phyloP scores from a whole-genome alignment of 2,797 vertebrate genomes.

The Falco peregrinus region DNA sequence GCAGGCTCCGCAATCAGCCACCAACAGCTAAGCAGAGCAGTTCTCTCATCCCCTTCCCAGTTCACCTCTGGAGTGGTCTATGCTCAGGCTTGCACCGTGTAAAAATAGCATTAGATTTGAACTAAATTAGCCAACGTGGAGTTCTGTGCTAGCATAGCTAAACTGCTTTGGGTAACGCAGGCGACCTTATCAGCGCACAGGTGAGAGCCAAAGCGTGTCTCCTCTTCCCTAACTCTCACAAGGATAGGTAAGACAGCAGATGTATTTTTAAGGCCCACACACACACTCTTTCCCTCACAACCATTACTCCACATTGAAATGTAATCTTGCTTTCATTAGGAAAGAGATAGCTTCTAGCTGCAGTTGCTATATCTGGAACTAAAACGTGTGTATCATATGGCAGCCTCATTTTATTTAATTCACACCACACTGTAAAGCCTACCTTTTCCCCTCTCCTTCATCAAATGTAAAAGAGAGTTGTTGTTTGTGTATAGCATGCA shows the following conservation, averaged over 20 bases:
- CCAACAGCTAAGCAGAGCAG: background rate
- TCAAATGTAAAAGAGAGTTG: conserved; percentile 57
- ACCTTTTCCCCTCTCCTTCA: conserved; percentile 12
- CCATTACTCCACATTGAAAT: background rate
- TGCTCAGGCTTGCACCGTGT: background rate
- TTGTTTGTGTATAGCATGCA: conserved; percentile 72
- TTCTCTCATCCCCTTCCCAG: background rate
- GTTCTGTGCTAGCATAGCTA: background rate
- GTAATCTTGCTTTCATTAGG: conserved; percentile 30
- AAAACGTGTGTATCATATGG: background rate
- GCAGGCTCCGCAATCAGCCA: background rate
- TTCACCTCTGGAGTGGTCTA: background rate
- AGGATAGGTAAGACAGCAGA: background rate
- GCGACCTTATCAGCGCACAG: background rate
- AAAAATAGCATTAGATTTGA: background rate
- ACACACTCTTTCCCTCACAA: background rate
- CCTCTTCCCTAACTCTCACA: background rate
- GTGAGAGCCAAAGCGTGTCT: background rate
- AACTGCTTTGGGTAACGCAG: background rate
- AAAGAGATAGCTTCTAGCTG: conserved; percentile 20
- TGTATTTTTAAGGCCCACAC: background rate
- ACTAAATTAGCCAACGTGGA: background rate
- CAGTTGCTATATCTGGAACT: conserved; percentile 19
- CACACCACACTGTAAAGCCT: background rate
- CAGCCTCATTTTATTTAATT: conserved; percentile 30